Base-by-base conservation (phyloP, 2,113 vertebrate species). In the Gnathonemus longibarbis region DNA sequence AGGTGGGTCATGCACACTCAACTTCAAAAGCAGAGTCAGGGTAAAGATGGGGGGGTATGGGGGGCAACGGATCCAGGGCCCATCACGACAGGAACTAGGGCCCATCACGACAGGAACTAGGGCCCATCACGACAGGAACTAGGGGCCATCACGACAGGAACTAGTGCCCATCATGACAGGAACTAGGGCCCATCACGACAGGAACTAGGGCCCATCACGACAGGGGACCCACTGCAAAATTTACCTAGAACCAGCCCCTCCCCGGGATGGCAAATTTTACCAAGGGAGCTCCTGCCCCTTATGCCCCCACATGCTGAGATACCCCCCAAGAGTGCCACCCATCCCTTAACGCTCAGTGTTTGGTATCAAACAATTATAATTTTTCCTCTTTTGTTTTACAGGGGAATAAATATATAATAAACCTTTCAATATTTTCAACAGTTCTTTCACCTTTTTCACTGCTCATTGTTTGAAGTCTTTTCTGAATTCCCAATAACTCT, bases 1-100 rank as follows among this genome's bases (percentile, higher is more conserved):
- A 93, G 93, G 98, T 99, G 94, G 97, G 97, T 96, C 62, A 70
- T 91, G 84, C 3, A 2, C 21, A 62, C 53, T 17, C 45, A 1
- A n/a, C 13, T 24, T 27, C 10, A 39, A 39, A 83, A 19, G 17
- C 46, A 13, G 84, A 13, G 45, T n/a, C 19, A 24, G 21, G 46
- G 84, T 46, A 48, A 85, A 85, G 45, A 15, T 46, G 4, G 45
- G 21, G 3, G 46, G 84, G 8, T 7, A 45, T 50, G 45, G 21
- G 24, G 19, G 9, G 1, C 39, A 2, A 21, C 2, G 19, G 24
- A 49, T 11, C 24, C 10, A 48, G 83, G 13, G 39, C 31, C 31
- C 31, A 31, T 31, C 31, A 31, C 1, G 31, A 31, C 31, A 31
- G 31, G 31, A 49, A n/a, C 24, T 24, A 48, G 83, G 13, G 39